A percentile compares a stretch with the other conserved stretches of the same genome.
These are phyloP conservation scores for Crocuta crocuta DNA, from an alignment of 2,113 vertebrate species.

Conservation along the genomic window DNA sequence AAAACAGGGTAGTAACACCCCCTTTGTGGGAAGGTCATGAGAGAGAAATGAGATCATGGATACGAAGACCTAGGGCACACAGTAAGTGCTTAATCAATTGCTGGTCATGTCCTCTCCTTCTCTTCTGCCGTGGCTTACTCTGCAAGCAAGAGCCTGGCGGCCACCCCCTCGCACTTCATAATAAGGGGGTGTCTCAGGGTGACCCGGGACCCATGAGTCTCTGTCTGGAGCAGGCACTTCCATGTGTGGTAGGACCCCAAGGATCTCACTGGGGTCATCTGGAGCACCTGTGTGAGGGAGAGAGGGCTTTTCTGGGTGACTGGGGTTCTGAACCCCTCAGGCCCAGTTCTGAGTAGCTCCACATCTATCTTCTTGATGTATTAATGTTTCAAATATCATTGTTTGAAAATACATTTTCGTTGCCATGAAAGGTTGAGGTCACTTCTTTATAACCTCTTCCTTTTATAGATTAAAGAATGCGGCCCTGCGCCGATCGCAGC, in stretches of 20 bases:
- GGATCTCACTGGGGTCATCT: background rate
- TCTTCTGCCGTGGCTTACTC: background rate
- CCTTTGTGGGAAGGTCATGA: background rate
- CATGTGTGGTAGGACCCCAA: background rate
- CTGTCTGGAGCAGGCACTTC: background rate
- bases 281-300: background rate
- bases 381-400: background rate
- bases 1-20: background rate
- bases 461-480: background rate
- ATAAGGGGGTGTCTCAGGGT: fast-evolving
- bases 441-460: background rate
- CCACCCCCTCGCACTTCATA: fast-evolving
- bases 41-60: background rate
- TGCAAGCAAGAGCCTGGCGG: fast-evolving
- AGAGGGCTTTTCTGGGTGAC: background rate
- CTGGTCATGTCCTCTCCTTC: too few species aligned
- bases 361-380: background rate
- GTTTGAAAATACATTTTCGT: background rate
- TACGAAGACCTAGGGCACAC: background rate
- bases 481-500: background rate
- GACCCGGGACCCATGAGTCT: background rate
- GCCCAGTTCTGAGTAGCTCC: background rate
- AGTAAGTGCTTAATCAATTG: fast-evolving
- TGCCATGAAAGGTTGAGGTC: background rate
- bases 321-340: background rate